These are phyloP conservation scores for Eclectus roratus DNA, from an alignment of 2,113 vertebrate species.

Conservation along the genomic window DNA sequence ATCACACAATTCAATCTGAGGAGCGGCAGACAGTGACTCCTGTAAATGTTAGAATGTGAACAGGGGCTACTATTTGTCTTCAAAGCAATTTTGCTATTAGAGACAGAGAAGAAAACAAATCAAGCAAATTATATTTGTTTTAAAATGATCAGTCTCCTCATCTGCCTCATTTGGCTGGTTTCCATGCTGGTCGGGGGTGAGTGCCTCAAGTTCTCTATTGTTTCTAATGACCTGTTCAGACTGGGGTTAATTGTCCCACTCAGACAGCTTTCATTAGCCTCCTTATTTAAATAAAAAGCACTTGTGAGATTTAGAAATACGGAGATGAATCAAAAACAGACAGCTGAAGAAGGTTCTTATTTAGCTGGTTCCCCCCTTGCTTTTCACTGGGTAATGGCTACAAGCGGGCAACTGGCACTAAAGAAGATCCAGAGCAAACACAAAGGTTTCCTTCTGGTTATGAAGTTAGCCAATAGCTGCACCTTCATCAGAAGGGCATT, in stretches of 20 bases:
- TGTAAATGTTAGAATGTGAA: slow-evolving; percentile 35
- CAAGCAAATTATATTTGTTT: slow-evolving; percentile 64
- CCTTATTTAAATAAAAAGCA: slow-evolving; percentile 62
- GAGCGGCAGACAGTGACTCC: neutral
- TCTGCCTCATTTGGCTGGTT: slow-evolving; percentile 20
- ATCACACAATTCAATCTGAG: neutral
- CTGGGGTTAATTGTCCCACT: slow-evolving; percentile 45
- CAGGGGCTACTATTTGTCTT: slow-evolving; percentile 33
- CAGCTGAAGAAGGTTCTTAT: slow-evolving; percentile 36
- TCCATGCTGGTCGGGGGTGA: neutral
- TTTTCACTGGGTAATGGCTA: slow-evolving; percentile 12
- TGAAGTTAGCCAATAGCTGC: neutral
- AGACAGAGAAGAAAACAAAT: slow-evolving; percentile 43
- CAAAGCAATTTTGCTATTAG: slow-evolving; percentile 46
- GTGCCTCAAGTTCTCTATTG: slow-evolving; percentile 21
- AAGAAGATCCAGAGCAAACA: neutral
- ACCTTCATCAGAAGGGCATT: neutral
- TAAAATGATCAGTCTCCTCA: slow-evolving; percentile 33
- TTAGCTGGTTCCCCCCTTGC: slow-evolving; percentile 9
- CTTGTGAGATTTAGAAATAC: slow-evolving; percentile 32
- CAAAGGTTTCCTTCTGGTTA: neutral
- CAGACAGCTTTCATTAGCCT: slow-evolving; percentile 51
- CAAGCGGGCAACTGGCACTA: neutral
- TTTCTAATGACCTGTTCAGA: slow-evolving; percentile 44
- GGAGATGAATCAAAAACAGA: slow-evolving; percentile 58